These are phyloP conservation scores for Lycaon pictus DNA, from an alignment of 2,113 vertebrate genomes.

Conservation along the genomic window DNA sequence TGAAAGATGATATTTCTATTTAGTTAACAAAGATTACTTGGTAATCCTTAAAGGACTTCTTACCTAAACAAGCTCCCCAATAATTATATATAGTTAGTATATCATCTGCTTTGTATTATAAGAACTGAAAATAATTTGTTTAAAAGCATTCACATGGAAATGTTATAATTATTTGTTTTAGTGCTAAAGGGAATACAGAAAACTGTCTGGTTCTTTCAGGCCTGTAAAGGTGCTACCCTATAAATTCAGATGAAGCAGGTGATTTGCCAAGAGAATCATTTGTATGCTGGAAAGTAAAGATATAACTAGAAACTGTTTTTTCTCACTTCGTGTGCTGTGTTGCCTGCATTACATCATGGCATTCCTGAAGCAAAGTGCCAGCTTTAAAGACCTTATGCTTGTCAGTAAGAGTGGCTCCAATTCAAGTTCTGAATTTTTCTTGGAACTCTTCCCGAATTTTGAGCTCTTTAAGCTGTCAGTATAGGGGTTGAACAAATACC, in stretches of 20 bases:
- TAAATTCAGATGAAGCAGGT: conserved; percentile 28
- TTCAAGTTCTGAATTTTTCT: neutral
- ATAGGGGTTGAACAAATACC: neutral
- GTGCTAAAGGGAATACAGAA: neutral
- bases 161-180: neutral
- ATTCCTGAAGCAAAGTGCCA: neutral
- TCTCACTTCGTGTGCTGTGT: neutral
- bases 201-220: neutral
- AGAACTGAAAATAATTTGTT: conserved; percentile 1
- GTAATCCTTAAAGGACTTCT: neutral
- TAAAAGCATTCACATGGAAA: neutral
- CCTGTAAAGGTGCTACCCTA: neutral
- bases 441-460: conserved; percentile 6
- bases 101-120: neutral
- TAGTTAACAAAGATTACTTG: neutral
- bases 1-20: neutral
- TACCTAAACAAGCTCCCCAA: neutral
- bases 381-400: neutral
- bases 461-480: neutral
- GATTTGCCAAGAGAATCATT: neutral
- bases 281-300: neutral
- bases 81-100: neutral
- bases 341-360: neutral
- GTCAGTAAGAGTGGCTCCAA: neutral
- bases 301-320: conserved; percentile 11